Base-by-base conservation (phyloP, 2,113 vertebrate species). In the Lynx canadensis region DNA sequence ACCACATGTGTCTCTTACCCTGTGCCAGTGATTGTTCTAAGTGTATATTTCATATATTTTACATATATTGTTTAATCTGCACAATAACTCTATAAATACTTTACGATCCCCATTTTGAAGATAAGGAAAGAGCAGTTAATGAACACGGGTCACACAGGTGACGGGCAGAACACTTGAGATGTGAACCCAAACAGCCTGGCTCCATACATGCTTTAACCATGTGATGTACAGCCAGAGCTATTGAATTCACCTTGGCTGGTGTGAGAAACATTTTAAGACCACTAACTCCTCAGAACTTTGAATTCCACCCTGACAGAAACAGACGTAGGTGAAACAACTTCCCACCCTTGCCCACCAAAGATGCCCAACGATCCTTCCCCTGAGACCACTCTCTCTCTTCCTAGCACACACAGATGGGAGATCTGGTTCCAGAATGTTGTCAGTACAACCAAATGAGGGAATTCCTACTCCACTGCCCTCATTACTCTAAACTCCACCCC, bases 241-340 rank as follows among this genome's bases (percentile, higher is more conserved):
- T 7, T 31, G 48, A 84, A 69, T 50, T 94, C 63, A 55, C 45
- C 23, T 16, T 36, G 15, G 50, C 74, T 86, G 55, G 9, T 60
- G 15, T 96, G 63, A 89, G 73, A 91, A 97, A 60, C 81, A 91
- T 7, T 80, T 9, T 16, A 95, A 63, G 16, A 68, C 63, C 63
- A 82, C 78, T 48, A 63, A 60, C 52, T 78, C 63, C 48, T 74
- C 3, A n/a, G 68, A 73, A 41, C 33, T 81, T 89, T 38, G 71
- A 81, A 91, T n/a, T 14, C 13, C 36, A 89, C 33, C 4, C 27
- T 68, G 45, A 57, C 4, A 55, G 48, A 89, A 78, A 92, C 9
- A 60, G 31, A 76, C 82, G 10, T 29, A 48, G 7, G 80, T 16
- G 41, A 84, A 69, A 84, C 74, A 23, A 57, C 63, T 83, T 91